Evolutionary conservation across 2,113 vertebrate genomes (phyloP).

Genomic region (Syngnathoides biaculeatus): DNA sequence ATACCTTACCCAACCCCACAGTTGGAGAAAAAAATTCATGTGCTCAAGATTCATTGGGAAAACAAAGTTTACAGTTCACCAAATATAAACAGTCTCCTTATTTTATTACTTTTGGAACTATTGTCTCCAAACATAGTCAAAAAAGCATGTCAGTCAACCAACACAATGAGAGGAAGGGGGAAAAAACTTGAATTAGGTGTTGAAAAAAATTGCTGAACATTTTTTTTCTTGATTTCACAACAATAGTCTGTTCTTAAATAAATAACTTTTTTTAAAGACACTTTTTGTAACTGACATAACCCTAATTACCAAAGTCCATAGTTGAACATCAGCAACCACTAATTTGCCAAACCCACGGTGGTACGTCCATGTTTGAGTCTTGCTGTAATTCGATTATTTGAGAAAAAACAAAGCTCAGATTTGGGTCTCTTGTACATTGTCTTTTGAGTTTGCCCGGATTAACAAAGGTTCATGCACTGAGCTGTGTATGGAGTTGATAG

Average conservation of each 20-base stretch:
- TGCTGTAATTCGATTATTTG: conserved; percentile 45
- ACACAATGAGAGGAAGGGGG: conserved; percentile 33
- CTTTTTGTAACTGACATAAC: conserved; percentile 97
- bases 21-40: conserved; percentile 44
- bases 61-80: conserved; percentile 35
- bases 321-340: conserved; percentile 78
- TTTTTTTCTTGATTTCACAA: conserved; percentile 89
- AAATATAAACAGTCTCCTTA: conserved; percentile 7
- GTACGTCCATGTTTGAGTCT: conserved; percentile 67
- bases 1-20: conserved; percentile 50
- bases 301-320: conserved; percentile 91
- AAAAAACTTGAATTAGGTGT: conserved; percentile 76
- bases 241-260: conserved; percentile 97
- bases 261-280: conserved; percentile 99
- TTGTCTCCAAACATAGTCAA: background rate
- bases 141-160: conserved; percentile 70
- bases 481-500: conserved; percentile 99
- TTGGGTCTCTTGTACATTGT: conserved; percentile 99
- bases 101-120: background rate
- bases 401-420: conserved; percentile 78
- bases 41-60: conserved; percentile 44
- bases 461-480: conserved; percentile 99
- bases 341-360: conserved; percentile 60
- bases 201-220: conserved; percentile 90
- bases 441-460: conserved; percentile 99